Evolutionary conservation across 92 coral and sea anemone genomes (phyloP).

Genomic region (Zoanthus sansibaricus): DNA sequence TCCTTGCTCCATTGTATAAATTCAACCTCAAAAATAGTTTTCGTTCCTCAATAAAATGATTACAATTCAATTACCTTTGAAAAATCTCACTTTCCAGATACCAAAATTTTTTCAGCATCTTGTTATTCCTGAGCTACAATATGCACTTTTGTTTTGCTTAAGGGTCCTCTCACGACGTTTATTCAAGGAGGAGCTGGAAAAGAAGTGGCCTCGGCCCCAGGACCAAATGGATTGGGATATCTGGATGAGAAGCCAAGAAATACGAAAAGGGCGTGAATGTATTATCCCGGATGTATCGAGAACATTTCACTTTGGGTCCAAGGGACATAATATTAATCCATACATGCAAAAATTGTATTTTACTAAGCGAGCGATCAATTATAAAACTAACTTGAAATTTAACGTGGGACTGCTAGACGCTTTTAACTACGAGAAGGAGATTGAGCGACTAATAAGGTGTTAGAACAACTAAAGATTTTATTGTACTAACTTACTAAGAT

Average conservation of each 20-base stretch:
- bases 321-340: constrained; percentile 77
- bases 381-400: constrained; percentile 64
- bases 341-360: constrained; percentile 73
- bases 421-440: constrained; percentile 74
- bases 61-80: no score
- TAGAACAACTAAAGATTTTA: not conserved
- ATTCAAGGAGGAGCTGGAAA: constrained; percentile 80
- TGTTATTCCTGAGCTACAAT: not conserved
- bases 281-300: constrained; percentile 86
- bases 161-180: constrained; percentile 80
- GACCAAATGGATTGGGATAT: constrained; percentile 85
- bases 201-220: constrained; percentile 76
- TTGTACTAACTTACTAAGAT: not conserved
- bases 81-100: no score
- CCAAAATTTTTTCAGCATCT: not conserved
- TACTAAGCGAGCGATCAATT: constrained; percentile 71
- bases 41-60: no score
- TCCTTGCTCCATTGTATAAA: no score
- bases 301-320: constrained; percentile 89
- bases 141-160: not conserved
- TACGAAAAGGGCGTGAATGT: constrained; percentile 79
- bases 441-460: constrained; percentile 67
- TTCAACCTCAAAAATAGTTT: no score
- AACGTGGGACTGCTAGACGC: constrained; percentile 64
- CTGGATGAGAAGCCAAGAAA: constrained; percentile 67